Conservation (phyloP, 2,113 vertebrate species). For the Ascaphus truei region DNA sequence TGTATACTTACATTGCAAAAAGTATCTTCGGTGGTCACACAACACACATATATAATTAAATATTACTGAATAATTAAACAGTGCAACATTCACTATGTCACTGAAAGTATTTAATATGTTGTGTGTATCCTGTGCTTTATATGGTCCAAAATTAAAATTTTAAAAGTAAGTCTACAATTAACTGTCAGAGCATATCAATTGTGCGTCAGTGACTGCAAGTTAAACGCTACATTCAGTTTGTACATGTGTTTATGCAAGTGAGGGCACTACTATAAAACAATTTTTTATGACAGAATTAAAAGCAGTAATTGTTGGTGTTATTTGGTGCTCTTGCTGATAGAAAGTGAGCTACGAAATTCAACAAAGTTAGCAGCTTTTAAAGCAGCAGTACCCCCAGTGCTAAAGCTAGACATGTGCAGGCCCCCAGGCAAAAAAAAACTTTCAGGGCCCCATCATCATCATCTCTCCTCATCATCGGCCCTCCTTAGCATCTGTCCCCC, state of each 20-base stretch:
- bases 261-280: not conserved
- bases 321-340: no score
- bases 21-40: conserved; percentile 24
- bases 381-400: no score
- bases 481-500: no score
- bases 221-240: not conserved
- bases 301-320: no score
- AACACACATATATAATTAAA: conserved; percentile 32
- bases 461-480: no score
- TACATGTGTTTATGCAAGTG: not conserved
- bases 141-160: conserved; percentile 4
- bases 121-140: conserved; percentile 16
- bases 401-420: no score
- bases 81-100: conserved; percentile 18
- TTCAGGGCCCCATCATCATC: no score
- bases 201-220: conserved; percentile 37
- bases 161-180: conserved; percentile 28
- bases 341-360: no score
- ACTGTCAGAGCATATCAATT: conserved; percentile 23
- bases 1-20: conserved; percentile 5
- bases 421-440: no score
- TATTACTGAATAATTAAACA: conserved; percentile 36
- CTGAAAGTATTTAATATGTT: conserved; percentile 21
- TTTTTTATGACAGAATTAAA: not conserved
- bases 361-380: no score